Evolutionary conservation across 2,113 vertebrate genomes (phyloP).

Genomic region (Tauraco erythrolophus): DNA sequence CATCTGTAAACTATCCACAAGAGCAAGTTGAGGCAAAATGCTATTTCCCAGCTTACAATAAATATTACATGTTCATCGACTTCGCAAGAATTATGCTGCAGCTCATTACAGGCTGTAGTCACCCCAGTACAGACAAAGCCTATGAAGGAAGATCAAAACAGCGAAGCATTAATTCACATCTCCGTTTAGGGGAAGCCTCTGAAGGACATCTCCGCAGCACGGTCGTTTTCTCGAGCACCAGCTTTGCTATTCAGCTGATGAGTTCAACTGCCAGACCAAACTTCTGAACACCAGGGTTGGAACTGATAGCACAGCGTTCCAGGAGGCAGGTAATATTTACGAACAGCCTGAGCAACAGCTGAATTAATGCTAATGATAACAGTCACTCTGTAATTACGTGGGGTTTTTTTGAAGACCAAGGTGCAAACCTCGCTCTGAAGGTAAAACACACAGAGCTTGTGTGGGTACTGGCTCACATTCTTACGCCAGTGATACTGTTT

Average conservation of each 20-base stretch:
- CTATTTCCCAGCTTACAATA: not conserved
- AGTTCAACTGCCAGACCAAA: not conserved
- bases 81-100: not conserved
- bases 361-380: not conserved
- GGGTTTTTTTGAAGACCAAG: not conserved
- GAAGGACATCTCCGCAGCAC: rapidly evolving
- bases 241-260: not conserved
- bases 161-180: not conserved
- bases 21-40: not conserved
- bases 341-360: not conserved
- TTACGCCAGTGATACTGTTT: too few relatives aligned
- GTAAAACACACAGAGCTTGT: not conserved
- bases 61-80: not conserved
- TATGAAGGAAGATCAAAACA: not conserved
- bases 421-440: not conserved
- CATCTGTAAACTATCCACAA: not conserved
- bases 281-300: not conserved
- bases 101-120: not conserved
- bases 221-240: not conserved
- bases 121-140: not conserved
- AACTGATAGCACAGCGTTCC: rapidly evolving
- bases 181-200: rapidly evolving
- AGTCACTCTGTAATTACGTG: not conserved
- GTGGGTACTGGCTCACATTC: not conserved
- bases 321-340: too few relatives aligned